Conservation (phyloP, 2,797 vertebrate genomes). For the Enteromius mattozi region DNA sequence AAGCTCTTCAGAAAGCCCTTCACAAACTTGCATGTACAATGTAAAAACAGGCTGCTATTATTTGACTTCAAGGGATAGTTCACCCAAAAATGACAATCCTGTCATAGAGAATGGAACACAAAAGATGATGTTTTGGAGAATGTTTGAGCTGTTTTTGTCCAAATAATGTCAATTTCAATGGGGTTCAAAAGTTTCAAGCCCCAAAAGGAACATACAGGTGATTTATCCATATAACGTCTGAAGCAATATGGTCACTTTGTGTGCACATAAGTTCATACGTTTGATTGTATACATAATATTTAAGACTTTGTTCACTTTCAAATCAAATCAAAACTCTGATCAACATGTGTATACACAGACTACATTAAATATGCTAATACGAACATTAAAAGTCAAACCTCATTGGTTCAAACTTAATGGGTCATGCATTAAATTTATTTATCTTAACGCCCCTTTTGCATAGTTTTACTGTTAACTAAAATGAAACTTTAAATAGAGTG, state of each 20-base stretch:
- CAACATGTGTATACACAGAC: background rate
- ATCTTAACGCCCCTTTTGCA: background rate
- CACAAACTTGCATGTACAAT: background rate
- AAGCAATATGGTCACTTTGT: background rate
- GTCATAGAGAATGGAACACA: background rate
- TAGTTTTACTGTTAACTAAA: background rate
- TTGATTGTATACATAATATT: background rate
- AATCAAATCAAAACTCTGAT: background rate
- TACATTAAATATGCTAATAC: background rate
- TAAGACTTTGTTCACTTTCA: background rate
- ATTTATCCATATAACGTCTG: background rate
- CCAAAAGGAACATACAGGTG: background rate
- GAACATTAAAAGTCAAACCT: background rate
- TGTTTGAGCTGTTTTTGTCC: background rate
- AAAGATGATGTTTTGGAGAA: background rate
- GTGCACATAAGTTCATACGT: background rate
- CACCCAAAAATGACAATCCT: background rate
- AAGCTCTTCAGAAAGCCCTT: background rate
- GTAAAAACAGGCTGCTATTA: background rate
- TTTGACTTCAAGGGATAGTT: background rate
- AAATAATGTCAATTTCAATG: background rate
- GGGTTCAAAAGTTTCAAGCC: background rate
- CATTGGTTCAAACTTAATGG: background rate
- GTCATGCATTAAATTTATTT: background rate
- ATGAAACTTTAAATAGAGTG: background rate